Conservation (phyloP, 1,140 invertebrate species). For the Rhagoletis pomonella region DNA sequence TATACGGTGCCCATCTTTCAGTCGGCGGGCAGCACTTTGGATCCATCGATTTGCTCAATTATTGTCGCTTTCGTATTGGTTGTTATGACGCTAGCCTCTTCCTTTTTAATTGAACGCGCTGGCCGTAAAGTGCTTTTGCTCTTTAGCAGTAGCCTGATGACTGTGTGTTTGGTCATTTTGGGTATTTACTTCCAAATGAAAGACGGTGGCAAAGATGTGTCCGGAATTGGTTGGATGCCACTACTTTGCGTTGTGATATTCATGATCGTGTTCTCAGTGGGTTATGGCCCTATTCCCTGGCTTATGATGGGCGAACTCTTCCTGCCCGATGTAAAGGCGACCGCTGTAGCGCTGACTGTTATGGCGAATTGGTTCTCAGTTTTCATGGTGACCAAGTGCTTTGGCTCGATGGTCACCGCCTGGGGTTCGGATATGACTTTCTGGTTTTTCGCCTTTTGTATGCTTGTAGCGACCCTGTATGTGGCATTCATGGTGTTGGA, state of each 20-base stretch:
- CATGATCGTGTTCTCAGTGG: conserved; percentile 80
- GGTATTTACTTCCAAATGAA: conserved; percentile 83
- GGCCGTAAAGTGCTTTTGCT: conserved; percentile 85
- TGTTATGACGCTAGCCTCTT: conserved; percentile 80
- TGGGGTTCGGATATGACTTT: conserved; percentile 86
- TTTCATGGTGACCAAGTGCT: conserved; percentile 87
- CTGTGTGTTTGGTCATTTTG: conserved; percentile 79
- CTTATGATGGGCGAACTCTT: conserved; percentile 88
- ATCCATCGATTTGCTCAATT: conserved; percentile 81
- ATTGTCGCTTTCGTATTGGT: conserved; percentile 88
- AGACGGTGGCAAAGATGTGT: conserved; percentile 74
- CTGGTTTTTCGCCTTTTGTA: conserved; percentile 88
- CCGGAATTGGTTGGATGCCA: conserved; percentile 81
- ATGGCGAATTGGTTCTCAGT: conserved; percentile 88
- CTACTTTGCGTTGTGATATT: conserved; percentile 79
- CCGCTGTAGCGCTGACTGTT: conserved; percentile 84
- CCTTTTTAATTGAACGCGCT: conserved; percentile 84
- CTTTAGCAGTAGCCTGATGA: conserved; percentile 82
- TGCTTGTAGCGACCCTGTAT: conserved; percentile 83
- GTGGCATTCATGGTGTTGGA: conserved; percentile 88
- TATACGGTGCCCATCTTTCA: conserved; percentile 86
- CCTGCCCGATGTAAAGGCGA: conserved; percentile 84
- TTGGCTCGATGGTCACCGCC: conserved; percentile 78
- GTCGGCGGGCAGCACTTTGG: conserved; percentile 81
- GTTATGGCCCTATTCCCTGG: conserved; percentile 88